These are phyloP conservation scores for Tinea trinotella DNA, from an alignment of 2,888 invertebrate species.

Conservation along the genomic window DNA sequence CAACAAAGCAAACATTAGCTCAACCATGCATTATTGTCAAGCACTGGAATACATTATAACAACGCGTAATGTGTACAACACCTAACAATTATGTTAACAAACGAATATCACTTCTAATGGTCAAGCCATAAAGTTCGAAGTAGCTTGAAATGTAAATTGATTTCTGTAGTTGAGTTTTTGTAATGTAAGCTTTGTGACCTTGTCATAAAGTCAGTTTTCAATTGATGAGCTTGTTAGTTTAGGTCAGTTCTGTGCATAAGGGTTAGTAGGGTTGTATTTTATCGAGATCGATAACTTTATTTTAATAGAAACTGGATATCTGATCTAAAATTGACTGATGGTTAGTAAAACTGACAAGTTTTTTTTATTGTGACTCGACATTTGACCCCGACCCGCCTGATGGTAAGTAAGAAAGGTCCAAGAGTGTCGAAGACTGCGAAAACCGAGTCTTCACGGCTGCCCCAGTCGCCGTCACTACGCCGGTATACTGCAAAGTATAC, in stretches of 20 bases:
- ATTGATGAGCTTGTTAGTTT: neutral
- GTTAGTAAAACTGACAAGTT: no score
- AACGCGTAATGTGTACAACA: conserved; percentile 21
- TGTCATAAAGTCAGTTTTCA: neutral
- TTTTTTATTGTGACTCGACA: no score
- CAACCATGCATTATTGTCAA: conserved; percentile 72
- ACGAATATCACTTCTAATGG: neutral
- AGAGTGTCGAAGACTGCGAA: no score
- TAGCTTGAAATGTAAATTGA: neutral
- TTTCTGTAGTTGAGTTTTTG: neutral
- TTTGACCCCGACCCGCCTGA: no score
- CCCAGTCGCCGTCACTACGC: no score
- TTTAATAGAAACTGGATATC: no score
- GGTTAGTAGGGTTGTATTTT: no score
- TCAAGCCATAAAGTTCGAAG: neutral
- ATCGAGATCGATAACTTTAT: no score
- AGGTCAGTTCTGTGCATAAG: neutral
- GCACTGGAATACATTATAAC: conserved; percentile 42
- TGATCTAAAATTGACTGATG: no score
- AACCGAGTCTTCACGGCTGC: no score
- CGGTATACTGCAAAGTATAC: no score
- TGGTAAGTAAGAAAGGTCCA: no score
- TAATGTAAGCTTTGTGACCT: neutral
- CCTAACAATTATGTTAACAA: conserved; percentile 27
- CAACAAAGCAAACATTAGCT: conserved; percentile 67